phyloP scores from a whole-genome alignment of 2,888 invertebrate species.

The Aricia artaxerxes region DNA sequence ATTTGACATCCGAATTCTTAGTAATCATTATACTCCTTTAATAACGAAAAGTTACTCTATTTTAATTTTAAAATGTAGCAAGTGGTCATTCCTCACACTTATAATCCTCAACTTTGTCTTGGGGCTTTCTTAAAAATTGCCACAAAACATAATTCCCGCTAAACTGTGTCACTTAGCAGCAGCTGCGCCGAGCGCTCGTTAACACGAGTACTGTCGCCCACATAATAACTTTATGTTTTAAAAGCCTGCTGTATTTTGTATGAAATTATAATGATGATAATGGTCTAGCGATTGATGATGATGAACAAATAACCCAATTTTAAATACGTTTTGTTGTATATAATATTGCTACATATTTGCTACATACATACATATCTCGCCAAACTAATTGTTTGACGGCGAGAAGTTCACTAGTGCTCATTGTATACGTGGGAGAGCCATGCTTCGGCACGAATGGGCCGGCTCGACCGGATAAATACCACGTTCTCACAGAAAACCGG shows the following conservation, averaged over 20 bases:
- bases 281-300: neutral
- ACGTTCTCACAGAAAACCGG: too few species aligned
- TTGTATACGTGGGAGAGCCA: too few species aligned
- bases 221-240: conserved; percentile 15
- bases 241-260: neutral
- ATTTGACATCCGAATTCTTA: too few species aligned
- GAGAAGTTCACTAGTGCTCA: too few species aligned
- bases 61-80: neutral
- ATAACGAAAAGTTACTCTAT: neutral
- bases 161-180: conserved; percentile 8
- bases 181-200: conserved; percentile 7
- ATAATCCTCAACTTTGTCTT: conserved; percentile 2
- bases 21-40: neutral
- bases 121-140: conserved; percentile 5
- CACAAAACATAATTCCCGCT: conserved; percentile 17
- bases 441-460: too few species aligned
- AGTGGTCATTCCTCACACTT: neutral
- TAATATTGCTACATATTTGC: too few species aligned
- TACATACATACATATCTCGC: too few species aligned
- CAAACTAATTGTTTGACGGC: too few species aligned
- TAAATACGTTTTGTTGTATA: too few species aligned
- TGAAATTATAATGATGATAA: conserved; percentile 9
- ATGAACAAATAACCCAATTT: too few species aligned
- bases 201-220: conserved; percentile 7
- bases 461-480: too few species aligned